Evolutionary conservation across 1,140 invertebrate species (phyloP), one percentile per base, ranked within the genome.

Genomic region (Homalodisca vitripennis): DNA sequence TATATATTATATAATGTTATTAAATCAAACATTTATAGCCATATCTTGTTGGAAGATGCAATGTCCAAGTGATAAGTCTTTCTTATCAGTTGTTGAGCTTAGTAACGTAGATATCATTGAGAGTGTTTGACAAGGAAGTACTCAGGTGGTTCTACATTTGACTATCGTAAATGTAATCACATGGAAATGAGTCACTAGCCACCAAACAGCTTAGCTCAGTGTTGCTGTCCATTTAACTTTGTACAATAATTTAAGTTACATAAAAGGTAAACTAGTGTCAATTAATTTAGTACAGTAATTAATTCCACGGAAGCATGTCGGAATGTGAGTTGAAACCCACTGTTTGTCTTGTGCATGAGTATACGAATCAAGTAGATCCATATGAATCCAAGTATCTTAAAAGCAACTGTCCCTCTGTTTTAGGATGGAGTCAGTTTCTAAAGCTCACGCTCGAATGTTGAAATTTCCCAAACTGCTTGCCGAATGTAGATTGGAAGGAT

Each of bases 381-480:
- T 34, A 46, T 22, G 3, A 3, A 66, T 46, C 46, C 2, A 14
- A 67, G 34, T 41, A 41, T 10, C 22, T 14, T 31, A 46, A 29
- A 6, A 2, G 17, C 24, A 62, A 2, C 2, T 41, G 60, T 67
- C 17, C 27, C 27, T 41, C 47, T 63, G 26, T 20, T 20, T 32
- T 3, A 32, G 24, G 51, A 93, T 95, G 92, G 92, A 94, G 78
- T 84, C 91, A 30, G 89, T 93, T 3, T 83, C 83, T 48, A 90
- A 85, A 80, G 91, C 92, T 0, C 87, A 85, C 75, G 79, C 85
- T 53, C 82, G 92, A 75, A 80, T 94, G 46, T 83, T 83, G 68
- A 86, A 87, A 65, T 93, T 92, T 80, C 92, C 92, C 1, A 70
- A 86, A 41, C 73, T 93, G 46, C 81, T 93, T 66, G 81, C 83